Evolutionary conservation across 2,888 invertebrate species (phyloP).

Genomic region (Lepidocyrtoides sp.): DNA sequence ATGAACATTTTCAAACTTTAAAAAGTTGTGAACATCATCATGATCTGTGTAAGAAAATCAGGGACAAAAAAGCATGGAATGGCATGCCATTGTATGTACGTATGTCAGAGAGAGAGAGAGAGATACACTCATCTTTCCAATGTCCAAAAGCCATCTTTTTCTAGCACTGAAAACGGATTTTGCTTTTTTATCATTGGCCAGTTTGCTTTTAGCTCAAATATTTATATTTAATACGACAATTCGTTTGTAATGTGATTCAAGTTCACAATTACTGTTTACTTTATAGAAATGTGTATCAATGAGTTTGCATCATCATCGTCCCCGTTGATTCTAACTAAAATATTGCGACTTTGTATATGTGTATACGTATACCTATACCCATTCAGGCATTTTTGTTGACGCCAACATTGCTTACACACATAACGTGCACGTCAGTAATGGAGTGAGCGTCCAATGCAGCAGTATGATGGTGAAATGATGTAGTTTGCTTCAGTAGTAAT

Average conservation of each 20-base stretch:
- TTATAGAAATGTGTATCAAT: conserved; percentile 62
- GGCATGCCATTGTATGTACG: not conserved
- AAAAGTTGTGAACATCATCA: not conserved
- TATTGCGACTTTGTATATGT: no score
- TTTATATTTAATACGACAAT: conserved; percentile 27
- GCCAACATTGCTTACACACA: not conserved
- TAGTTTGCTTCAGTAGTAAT: not conserved
- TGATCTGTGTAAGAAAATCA: not conserved
- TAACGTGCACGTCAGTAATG: not conserved
- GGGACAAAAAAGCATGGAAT: conserved; percentile 12
- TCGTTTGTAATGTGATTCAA: not conserved
- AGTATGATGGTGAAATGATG: not conserved
- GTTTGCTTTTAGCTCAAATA: conserved; percentile 7
- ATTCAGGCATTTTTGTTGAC: not conserved
- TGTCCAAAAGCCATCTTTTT: not conserved
- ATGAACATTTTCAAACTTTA: not conserved
- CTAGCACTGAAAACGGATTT: conserved; percentile 72
- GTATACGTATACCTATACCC: not conserved
- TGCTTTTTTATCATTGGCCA: conserved; percentile 61
- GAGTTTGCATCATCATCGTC: conserved; percentile 59
- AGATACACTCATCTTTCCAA: conserved; percentile 43
- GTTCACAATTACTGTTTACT: not conserved
- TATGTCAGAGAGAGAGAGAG: not conserved
- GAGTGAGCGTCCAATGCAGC: not conserved
- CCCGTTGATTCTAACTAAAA: not conserved